Percentiles rank a stretch among this genome's conserved stretches.
Evolutionary conservation across 1,140 invertebrate genomes (phyloP).

Genomic region (Leptinotarsa undecemlineata): DNA sequence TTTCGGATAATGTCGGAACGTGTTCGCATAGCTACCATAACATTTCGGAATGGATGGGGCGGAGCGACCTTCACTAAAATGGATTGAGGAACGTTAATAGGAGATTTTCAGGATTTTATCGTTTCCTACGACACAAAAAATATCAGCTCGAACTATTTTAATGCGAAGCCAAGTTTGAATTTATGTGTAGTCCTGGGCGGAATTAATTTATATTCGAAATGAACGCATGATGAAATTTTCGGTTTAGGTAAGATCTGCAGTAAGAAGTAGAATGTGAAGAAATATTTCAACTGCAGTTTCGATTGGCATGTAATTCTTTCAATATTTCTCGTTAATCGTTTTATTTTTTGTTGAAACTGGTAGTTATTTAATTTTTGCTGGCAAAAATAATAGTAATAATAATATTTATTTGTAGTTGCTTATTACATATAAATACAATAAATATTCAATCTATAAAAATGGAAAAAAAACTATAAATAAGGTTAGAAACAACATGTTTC

Average conservation of each 20-base stretch:
- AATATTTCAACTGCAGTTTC: no score
- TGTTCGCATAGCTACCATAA: not conserved
- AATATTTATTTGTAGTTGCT: no score
- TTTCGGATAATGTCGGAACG: not conserved
- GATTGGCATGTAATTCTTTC: no score
- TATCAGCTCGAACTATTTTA: not conserved
- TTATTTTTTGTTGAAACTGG: no score
- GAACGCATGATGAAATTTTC: not conserved
- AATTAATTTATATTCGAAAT: not conserved
- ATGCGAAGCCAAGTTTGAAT: not conserved
- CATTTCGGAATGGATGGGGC: not conserved
- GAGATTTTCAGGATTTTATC: slow-evolving; percentile 3
- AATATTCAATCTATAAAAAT: no score
- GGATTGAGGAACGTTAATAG: slow-evolving; percentile 5
- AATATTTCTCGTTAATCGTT: no score
- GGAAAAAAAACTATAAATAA: no score
- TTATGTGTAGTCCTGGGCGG: not conserved
- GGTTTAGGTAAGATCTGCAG: not conserved
- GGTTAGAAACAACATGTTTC: no score
- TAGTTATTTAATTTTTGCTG: no score
- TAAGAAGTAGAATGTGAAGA: no score
- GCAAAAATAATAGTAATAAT: no score
- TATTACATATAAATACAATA: no score
- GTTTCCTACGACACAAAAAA: not conserved
- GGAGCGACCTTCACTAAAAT: not conserved